phyloP scores from a whole-genome alignment of 2,113 vertebrate genomes.

The Lepidothrix coronata region DNA sequence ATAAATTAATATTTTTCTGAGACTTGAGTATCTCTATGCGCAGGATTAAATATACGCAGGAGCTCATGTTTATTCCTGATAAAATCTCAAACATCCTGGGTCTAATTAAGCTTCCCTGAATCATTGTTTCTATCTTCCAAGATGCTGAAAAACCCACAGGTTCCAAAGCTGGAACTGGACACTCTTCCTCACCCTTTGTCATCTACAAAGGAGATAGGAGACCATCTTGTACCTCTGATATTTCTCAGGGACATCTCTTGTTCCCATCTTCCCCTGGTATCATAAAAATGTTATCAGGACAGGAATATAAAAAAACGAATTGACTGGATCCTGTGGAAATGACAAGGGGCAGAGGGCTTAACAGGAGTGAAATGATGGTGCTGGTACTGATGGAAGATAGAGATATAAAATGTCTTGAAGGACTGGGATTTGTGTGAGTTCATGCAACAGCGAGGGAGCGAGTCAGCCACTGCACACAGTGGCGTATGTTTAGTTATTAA shows the following conservation, averaged over 20 bases:
- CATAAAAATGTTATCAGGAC: not conserved
- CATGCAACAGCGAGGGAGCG: not conserved
- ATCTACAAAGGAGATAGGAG: not conserved
- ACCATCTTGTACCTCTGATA: not conserved
- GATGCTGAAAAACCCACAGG: not conserved
- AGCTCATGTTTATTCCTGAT: conserved; percentile 5
- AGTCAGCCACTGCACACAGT: not conserved
- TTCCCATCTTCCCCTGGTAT: not conserved
- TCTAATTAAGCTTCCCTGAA: not conserved
- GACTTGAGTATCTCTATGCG: not conserved
- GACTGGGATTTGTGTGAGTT: not conserved
- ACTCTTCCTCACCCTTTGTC: not conserved
- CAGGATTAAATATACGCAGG: not conserved
- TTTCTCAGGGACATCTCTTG: not conserved
- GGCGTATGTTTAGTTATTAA: not conserved
- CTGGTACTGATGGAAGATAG: not conserved
- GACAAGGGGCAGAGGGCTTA: not conserved
- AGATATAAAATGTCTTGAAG: not conserved
- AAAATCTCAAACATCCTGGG: not conserved
- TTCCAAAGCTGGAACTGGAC: not conserved
- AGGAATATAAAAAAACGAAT: not conserved
- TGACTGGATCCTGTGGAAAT: not conserved
- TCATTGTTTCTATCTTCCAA: not conserved
- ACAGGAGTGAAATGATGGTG: not conserved
- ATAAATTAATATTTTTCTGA: conserved; percentile 45